phyloP scores from a whole-genome alignment of 2,113 vertebrate genomes.

The Erinaceus europaeus region DNA sequence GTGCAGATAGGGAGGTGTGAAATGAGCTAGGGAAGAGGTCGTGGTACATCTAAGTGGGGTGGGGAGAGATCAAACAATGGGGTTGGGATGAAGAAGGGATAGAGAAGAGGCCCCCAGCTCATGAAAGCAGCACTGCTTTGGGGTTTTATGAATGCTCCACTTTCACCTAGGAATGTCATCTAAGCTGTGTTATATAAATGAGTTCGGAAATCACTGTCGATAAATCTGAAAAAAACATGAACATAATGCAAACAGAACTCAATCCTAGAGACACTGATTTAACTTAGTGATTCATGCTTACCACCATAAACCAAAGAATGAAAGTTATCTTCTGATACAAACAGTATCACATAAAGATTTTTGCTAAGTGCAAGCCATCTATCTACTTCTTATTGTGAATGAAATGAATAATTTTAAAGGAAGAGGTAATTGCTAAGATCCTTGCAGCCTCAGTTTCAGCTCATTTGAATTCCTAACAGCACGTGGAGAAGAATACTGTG shows the following conservation, averaged over 20 bases:
- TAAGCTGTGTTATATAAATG: background rate
- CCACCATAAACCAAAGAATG: background rate
- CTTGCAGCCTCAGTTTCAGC: background rate
- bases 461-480: background rate
- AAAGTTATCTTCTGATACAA: background rate
- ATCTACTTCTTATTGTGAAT: background rate
- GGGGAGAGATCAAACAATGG: background rate
- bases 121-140: background rate
- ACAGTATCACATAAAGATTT: background rate
- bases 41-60: background rate
- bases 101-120: background rate
- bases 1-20: background rate
- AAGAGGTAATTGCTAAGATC: background rate
- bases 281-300: background rate
- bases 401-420: conserved; percentile 5
- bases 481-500: background rate
- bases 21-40: background rate
- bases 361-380: background rate
- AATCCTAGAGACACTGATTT: background rate
- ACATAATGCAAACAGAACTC: background rate
- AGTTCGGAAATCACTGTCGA: background rate
- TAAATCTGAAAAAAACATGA: conserved; percentile 12
- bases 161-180: background rate
- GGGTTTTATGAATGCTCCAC: background rate
- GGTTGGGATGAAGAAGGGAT: background rate